Evolutionary conservation across 2,113 vertebrate genomes (phyloP).

Genomic region (Verasper variegatus): DNA sequence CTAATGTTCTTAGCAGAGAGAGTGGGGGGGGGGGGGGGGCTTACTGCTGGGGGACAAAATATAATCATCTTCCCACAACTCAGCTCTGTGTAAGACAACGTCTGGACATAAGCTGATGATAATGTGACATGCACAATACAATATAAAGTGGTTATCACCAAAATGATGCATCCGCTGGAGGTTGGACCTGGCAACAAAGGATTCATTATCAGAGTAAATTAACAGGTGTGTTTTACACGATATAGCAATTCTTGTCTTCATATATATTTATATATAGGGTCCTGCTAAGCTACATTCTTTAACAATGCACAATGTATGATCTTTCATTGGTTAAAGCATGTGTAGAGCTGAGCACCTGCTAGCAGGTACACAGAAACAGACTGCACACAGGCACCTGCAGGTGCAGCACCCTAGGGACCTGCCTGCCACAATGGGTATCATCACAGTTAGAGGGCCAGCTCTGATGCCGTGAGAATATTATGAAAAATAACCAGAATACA

Average conservation of each 20-base stretch:
- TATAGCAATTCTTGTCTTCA: background rate
- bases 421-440: constrained; percentile 53
- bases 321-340: constrained; percentile 20
- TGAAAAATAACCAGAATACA: constrained; percentile 46
- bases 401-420: constrained; percentile 48
- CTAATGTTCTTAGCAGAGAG: constrained; percentile 56
- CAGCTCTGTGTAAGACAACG: constrained; percentile 48
- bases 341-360: constrained; percentile 43
- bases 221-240: constrained; percentile 21
- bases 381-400: constrained; percentile 52
- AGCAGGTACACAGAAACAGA: constrained; percentile 46
- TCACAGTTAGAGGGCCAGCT: constrained; percentile 42
- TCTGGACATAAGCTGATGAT: constrained; percentile 50
- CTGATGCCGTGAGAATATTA: constrained; percentile 37
- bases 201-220: constrained; percentile 18
- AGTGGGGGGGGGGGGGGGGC: constrained; percentile 34
- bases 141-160: constrained; percentile 36
- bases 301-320: constrained; percentile 17
- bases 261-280: background rate
- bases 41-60: constrained; percentile 59
- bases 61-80: constrained; percentile 57
- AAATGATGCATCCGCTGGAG: constrained; percentile 20
- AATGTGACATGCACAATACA: constrained; percentile 39
- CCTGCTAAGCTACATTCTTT: background rate
- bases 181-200: constrained; percentile 21